A percentile compares a stretch with the other conserved stretches of the same genome.
phyloP scores from a whole-genome alignment of 2,888 invertebrate genomes.

The Lutraria lutraria region DNA sequence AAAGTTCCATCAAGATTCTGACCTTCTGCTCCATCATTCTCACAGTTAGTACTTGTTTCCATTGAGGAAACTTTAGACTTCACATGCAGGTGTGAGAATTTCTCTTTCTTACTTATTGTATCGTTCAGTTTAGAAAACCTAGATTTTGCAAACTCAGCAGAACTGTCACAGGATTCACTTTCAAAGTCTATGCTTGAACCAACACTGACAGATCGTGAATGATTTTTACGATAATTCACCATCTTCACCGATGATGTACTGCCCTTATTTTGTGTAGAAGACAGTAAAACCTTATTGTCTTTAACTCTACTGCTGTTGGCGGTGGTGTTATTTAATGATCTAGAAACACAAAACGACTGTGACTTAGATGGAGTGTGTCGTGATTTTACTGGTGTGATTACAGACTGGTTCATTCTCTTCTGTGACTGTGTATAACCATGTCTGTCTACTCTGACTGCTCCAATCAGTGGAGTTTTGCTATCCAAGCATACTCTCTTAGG shows the following conservation, averaged over 20 bases:
- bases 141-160: slow-evolving; percentile 41
- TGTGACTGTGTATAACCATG: slow-evolving; percentile 19
- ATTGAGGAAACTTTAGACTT: not conserved
- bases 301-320: not conserved
- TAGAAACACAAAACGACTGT: slow-evolving; percentile 31
- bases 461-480: slow-evolving; percentile 13
- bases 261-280: slow-evolving; percentile 10
- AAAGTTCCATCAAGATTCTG: slow-evolving; percentile 57
- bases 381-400: slow-evolving; percentile 31
- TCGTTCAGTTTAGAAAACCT: slow-evolving; percentile 65
- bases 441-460: slow-evolving; percentile 35
- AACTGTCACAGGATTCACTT: slow-evolving; percentile 36
- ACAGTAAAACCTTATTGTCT: not conserved
- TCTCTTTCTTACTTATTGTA: slow-evolving; percentile 67
- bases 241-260: not conserved
- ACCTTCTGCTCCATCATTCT: not conserved
- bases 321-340: not conserved
- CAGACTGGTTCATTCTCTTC: slow-evolving; percentile 2
- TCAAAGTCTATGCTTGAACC: slow-evolving; percentile 40
- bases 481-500: slow-evolving; percentile 56
- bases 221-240: slow-evolving; percentile 6
- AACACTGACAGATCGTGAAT: slow-evolving; percentile 28
- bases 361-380: slow-evolving; percentile 32
- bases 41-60: not conserved
- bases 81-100: slow-evolving; percentile 58